These are phyloP conservation scores for Toxotes lorentzi DNA, from an alignment of 2,797 vertebrate species.

Conservation along the genomic window DNA sequence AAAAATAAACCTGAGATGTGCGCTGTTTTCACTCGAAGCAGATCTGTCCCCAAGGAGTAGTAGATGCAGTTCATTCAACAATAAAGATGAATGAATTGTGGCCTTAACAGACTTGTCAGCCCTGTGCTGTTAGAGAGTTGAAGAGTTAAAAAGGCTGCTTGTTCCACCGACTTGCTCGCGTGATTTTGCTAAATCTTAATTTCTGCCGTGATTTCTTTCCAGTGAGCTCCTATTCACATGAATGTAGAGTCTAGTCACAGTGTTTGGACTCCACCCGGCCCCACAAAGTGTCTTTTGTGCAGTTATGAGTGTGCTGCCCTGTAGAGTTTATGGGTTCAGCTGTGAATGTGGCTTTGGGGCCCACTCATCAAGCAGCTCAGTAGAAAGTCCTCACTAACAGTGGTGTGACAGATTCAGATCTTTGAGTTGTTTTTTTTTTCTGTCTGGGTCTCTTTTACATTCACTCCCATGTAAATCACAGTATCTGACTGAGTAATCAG, in stretches of 20 bases:
- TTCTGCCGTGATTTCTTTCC: conserved; percentile 36
- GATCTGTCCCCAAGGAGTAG: not conserved
- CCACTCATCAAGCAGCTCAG: conserved; percentile 13
- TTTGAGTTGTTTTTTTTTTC: conserved; percentile 1
- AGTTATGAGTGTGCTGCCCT: conserved; percentile 38
- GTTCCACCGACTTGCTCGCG: conserved; percentile 15
- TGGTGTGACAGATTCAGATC: conserved; percentile 23
- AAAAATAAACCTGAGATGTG: conserved; percentile 65
- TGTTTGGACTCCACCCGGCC: conserved; percentile 13
- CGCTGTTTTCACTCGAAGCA: conserved; percentile 18
- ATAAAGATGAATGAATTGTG: conserved; percentile 30
- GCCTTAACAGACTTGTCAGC: conserved; percentile 15
- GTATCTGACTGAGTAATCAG: conserved; percentile 32
- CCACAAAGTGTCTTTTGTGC: conserved; percentile 67
- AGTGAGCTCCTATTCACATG: conserved; percentile 12
- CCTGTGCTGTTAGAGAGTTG: too few species aligned
- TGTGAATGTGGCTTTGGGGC: conserved; percentile 46
- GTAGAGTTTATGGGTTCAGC: conserved; percentile 44
- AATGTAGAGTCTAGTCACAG: conserved; percentile 5
- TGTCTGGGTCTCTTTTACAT: conserved; percentile 39
- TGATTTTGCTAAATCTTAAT: conserved; percentile 29
- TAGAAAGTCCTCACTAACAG: conserved; percentile 24
- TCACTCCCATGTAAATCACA: conserved; percentile 50
- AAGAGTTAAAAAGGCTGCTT: conserved; percentile 16
- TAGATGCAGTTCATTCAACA: conserved; percentile 36